Conservation (phyloP, 2,797 vertebrate species). For the Capromys pilorides region DNA sequence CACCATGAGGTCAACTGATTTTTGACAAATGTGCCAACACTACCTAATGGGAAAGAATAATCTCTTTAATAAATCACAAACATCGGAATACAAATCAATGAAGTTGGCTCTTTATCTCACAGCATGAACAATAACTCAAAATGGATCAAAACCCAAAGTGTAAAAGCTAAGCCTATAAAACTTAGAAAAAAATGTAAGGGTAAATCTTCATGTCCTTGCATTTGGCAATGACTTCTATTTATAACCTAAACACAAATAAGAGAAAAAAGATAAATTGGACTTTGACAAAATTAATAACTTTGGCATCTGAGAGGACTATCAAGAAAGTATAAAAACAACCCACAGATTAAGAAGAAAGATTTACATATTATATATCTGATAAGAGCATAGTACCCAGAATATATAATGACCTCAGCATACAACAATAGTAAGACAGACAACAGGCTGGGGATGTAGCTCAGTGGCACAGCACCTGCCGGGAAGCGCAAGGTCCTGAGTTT, state of each 20-base stretch:
- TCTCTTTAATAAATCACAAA: background rate
- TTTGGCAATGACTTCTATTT: background rate
- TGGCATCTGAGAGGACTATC: background rate
- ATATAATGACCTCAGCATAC: background rate
- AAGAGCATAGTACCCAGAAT: background rate
- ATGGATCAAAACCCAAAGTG: background rate
- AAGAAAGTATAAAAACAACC: background rate
- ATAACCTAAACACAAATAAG: background rate
- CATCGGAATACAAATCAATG: background rate
- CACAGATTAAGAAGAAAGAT: background rate
- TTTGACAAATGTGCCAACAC: background rate
- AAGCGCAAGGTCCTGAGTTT: too few species aligned
- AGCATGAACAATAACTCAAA: background rate
- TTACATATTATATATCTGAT: background rate
- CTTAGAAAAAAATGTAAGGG: background rate
- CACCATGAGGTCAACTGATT: background rate
- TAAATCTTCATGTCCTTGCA: background rate
- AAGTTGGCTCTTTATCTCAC: background rate
- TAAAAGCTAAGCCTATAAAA: background rate
- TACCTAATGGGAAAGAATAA: background rate
- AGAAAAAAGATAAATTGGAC: background rate
- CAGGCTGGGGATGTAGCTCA: too few species aligned
- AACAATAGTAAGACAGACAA: background rate
- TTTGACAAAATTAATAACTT: conserved; percentile 7
- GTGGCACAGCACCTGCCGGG: too few species aligned